These are phyloP conservation scores for Psittacara wagleri DNA, from an alignment of 2,113 vertebrate genomes.

Conservation along the genomic window DNA sequence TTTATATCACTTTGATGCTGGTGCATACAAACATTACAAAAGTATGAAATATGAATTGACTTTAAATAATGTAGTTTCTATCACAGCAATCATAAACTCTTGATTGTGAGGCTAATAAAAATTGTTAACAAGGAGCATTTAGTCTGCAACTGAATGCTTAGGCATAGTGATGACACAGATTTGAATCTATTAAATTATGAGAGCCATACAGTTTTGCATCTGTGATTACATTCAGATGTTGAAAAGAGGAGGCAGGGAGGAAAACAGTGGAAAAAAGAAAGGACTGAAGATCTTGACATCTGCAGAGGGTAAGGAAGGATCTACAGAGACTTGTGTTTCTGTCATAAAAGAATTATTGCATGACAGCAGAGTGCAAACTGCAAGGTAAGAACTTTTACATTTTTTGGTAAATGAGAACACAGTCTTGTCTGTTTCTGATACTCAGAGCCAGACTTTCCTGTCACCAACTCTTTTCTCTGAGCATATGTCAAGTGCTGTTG, in stretches of 20 bases:
- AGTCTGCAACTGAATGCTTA: not conserved
- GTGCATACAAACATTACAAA: not conserved
- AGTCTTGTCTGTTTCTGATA: conserved; percentile 26
- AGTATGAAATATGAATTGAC: not conserved
- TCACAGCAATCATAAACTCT: not conserved
- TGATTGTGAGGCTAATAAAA: not conserved
- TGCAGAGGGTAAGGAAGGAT: not conserved
- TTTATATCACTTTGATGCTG: not conserved
- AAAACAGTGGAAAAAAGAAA: not conserved
- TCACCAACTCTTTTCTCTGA: not conserved
- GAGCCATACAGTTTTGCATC: not conserved
- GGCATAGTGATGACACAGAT: not conserved
- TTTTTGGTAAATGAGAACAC: conserved; percentile 5
- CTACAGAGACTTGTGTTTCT: conserved; percentile 20
- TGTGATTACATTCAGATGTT: not conserved
- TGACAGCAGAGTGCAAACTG: conserved; percentile 14
- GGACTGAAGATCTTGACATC: not conserved
- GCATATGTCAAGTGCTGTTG: conserved; percentile 19
- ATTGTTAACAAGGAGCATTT: not conserved
- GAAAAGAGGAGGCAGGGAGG: not conserved
- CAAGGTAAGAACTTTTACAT: conserved; percentile 11
- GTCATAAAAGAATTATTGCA: conserved; percentile 33
- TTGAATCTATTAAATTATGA: not conserved
- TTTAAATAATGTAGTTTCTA: not conserved
- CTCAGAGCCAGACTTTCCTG: not conserved